Evolutionary conservation across 2,888 invertebrate genomes (phyloP), one percentile per base, ranked within the genome.

Genomic region (Callinectes sapidus): DNA sequence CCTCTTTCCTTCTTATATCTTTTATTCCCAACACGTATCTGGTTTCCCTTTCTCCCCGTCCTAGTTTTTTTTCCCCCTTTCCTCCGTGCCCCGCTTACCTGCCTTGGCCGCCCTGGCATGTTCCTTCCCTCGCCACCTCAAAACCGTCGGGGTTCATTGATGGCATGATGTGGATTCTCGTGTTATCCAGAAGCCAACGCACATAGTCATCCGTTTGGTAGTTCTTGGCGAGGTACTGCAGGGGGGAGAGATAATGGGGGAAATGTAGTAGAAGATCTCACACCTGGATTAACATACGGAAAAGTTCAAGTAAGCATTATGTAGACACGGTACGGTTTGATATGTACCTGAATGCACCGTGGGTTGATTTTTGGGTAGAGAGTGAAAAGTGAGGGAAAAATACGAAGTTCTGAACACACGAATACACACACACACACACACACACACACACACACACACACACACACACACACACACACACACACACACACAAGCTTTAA

Each of bases 111-210:
- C 98, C 98, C 95, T 98, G 98, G 95, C 98, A 98, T 93, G 97
- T 97, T 61, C 98, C 98, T 96, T 98, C 98, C 95, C 97, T 97
- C 10, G 99, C 98, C 35, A 97, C 97, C 95, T 99, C 98, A 96
- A 98, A 99, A 39, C 99, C 99, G 96, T 99, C 99, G 0, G 99
- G 99, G 96, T 99, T 99, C 99, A 99, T 99, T 0, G 98, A 98
- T 0, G 99, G 99, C 97, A 99, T 97, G 95, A 99, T 97, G 96
- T 99, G 99, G 95, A 99, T 98, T 94, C 99, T 97, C 0, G 99
- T 99, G 96, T 98, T 98, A 96, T 99, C 98, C 96, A 99, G 95
- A 92, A 99, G 96, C 95, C 95, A 95, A 48, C 94, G 97, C 93
- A 99, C 97, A 95, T 98, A 98, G 35, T 97, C 97, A 96, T 99